Percentiles rank a stretch among this genome's conserved stretches.
Conservation (phyloP, 2,113 vertebrate species). For the Eurypyga helias region DNA sequence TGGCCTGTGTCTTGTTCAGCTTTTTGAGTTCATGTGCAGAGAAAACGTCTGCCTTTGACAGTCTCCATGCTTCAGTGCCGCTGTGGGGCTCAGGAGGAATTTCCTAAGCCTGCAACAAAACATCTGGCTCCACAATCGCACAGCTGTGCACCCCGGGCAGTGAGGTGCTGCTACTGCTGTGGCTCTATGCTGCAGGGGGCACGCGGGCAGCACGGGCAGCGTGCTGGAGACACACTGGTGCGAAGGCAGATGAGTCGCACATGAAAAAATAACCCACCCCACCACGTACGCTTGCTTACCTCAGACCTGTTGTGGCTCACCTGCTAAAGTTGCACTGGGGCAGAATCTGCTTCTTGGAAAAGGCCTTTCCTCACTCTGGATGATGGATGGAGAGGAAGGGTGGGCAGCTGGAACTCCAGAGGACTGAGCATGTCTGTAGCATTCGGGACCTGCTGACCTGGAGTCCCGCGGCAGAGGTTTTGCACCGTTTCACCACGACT, state of each 20-base stretch:
- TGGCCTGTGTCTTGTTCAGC: background rate
- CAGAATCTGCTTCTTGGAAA: background rate
- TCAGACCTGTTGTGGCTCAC: background rate
- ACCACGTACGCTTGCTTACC: background rate
- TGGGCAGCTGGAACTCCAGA: background rate
- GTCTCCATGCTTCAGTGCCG: background rate
- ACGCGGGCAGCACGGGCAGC: background rate
- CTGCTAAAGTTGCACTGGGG: background rate
- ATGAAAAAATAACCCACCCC: background rate
- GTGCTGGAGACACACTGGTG: background rate
- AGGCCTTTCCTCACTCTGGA: background rate
- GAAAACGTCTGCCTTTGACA: background rate
- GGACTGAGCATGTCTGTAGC: accelerated
- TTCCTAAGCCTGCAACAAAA: background rate
- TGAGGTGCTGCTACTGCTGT: background rate
- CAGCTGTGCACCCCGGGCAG: background rate
- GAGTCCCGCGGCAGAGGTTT: accelerated
- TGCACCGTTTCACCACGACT: accelerated
- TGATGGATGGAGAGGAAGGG: background rate
- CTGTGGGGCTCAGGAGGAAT: background rate
- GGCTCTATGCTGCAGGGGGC: background rate
- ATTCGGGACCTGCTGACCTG: background rate
- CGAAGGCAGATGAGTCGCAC: background rate
- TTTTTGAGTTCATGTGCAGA: background rate
- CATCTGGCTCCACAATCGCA: background rate